Evolutionary conservation across 2,113 vertebrate species (phyloP).

Genomic region (Solenodon paradoxus): DNA sequence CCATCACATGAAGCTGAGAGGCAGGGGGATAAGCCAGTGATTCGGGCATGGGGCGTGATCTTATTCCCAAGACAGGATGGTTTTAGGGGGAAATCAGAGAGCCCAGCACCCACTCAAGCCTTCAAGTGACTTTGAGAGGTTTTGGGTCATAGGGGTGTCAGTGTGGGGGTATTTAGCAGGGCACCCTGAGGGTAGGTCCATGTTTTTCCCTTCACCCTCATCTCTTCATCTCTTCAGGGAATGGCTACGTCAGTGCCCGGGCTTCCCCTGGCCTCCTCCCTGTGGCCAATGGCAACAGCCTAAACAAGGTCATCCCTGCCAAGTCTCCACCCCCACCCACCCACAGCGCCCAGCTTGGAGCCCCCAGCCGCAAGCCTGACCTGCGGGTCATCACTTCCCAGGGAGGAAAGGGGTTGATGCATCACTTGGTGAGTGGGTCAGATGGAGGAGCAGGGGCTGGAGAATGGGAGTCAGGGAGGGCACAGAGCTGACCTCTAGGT

Average conservation of each 20-base stretch:
- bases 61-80: neutral
- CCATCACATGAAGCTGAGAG: neutral
- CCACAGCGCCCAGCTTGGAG: slow-evolving; percentile 87
- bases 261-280: slow-evolving; percentile 96
- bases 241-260: slow-evolving; percentile 95
- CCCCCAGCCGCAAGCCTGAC: slow-evolving; percentile 94
- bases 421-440: slow-evolving; percentile 91
- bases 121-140: neutral
- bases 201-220: neutral
- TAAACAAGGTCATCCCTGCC: slow-evolving; percentile 94
- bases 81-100: neutral
- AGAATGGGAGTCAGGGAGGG: neutral
- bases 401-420: slow-evolving; percentile 94
- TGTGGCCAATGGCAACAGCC: slow-evolving; percentile 94
- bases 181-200: neutral
- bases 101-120: neutral
- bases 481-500: neutral
- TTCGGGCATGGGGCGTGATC: neutral
- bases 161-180: neutral
- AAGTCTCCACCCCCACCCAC: slow-evolving; percentile 90
- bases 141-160: neutral
- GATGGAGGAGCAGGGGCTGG: rapidly evolving
- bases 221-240: slow-evolving; percentile 83
- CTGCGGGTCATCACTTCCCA: slow-evolving; percentile 97
- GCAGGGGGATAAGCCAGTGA: neutral